Base-by-base conservation (phyloP, 2,113 vertebrate genomes). In the Oreochromis niloticus region DNA sequence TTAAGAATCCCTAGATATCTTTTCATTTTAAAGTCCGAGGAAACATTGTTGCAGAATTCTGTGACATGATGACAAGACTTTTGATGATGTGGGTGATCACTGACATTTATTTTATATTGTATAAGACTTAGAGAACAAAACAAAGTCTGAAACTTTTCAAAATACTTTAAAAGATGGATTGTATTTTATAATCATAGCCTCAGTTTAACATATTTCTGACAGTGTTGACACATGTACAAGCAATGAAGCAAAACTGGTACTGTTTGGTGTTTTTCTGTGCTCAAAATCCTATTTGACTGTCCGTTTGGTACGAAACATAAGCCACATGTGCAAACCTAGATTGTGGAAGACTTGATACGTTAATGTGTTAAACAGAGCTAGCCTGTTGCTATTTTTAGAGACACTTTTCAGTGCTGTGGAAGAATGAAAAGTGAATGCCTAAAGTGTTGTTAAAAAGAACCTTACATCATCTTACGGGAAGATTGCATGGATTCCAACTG, bases 401-500 rank as follows among this genome's bases (percentile, higher is more conserved):
- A 83, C 73, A 54, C 50, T 57, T 66, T 80, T 63, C 6, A 56
- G 34, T 10, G 16, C 63, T 71, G 34, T 81, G 8, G 80, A 68
- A 59, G 22, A 87, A 85, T 61, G 24, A 73, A 89, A 89, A 78
- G 16, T 34, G 46, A 52, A 32, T 54, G 39, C 81, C 14, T 43
- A 83, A 84, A 93, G 57, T 87, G 50, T 88, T 55, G 34, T 14
- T 19, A 87, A 80, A 48, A 75, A 87, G 68, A 59, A 50, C 24
- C 55, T 95, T 91, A 12, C 90, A 88, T 95, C 92, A 95, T 73
- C 87, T 80, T 82, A 68, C 46, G 56, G 82, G 61, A 75, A 63
- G 79, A 90, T 91, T 91, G 91, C 92, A 84, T 27, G 27, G 59
- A 80, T 88, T 84, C 54, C 87, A 55, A 59, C 80, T 68, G 91